Base-by-base conservation (phyloP, 1,140 invertebrate genomes). In the Formica exsecta region DNA sequence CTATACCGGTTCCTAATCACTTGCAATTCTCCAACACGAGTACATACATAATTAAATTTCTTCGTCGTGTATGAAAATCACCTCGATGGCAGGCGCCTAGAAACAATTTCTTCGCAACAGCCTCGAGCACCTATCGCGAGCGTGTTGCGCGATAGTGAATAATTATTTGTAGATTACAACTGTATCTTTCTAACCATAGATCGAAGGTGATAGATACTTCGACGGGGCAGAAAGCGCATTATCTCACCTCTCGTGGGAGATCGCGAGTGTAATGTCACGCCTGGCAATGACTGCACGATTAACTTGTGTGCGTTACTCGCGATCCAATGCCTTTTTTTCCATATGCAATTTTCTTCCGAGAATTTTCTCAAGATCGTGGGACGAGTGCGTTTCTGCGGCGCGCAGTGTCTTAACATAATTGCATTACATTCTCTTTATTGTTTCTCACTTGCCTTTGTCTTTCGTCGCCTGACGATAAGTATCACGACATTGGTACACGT, bases 391-490 rank as follows among this genome's bases (percentile, higher is more conserved):
- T 54, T 57, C 22, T 66, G 19, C 19, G 36, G 54, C 59, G 38
- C 74, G 74, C 25, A 7, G 65, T 65, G 73, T 75, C 65, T 89
- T 88, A 89, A 88, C 59, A 75, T 62, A 77, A 86, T 86, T 86
- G 48, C 48, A 86, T 88, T 80, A 89, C 65, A 22, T 65, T 86
- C 75, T 70, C 77, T 88, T 74, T 73, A 71, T 88, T 68, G 59
- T 62, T 36, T 61, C 48, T 70, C 57, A 54, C 4, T n/a, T 29
- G 25, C 61, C 57, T 59, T 59, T 75, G 71, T 68, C 87, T 89
- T 80, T 89, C 83, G 51, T 89, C 87, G 54, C 38, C n/a, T 25
- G 36, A 44, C 8, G 32, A 32, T 32, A 32, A 29, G 36, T 48
- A 22, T 70, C 25, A 32, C 41, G 36, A 65, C 76, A 57, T 68